A percentile compares a stretch with the other conserved stretches of the same genome.
These are phyloP conservation scores for Dilophus febrilis DNA, from an alignment of 2,888 invertebrate species.

Conservation along the genomic window DNA sequence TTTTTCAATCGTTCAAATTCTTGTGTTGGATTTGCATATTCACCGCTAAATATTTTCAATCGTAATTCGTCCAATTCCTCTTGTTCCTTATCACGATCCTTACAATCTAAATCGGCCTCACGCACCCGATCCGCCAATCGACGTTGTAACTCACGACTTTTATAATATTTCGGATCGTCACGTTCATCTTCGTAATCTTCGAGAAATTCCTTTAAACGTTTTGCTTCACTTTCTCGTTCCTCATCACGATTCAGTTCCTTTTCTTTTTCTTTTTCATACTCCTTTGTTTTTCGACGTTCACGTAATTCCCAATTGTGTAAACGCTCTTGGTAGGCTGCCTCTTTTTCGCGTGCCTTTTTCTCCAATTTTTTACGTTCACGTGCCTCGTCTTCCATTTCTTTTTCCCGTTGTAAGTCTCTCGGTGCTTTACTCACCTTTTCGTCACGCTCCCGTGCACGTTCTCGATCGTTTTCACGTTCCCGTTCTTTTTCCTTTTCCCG, in stretches of 20 bases:
- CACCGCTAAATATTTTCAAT: conserved; percentile 52
- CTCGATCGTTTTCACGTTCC: conserved; percentile 26
- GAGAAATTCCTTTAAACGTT: conserved; percentile 87
- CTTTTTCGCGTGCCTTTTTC: conserved; percentile 83
- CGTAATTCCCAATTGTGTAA: conserved; percentile 66
- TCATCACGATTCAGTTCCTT: conserved; percentile 70
- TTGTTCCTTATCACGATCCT: conserved; percentile 78
- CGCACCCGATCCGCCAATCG: conserved; percentile 83
- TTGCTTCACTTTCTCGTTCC: conserved; percentile 81
- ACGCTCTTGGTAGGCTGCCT: conserved; percentile 88
- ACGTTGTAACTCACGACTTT: conserved; percentile 75
- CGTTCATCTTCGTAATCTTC: conserved; percentile 99
- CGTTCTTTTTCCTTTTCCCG: conserved; percentile 35
- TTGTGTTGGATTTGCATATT: conserved; percentile 43
- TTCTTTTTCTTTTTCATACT: conserved; percentile 75
- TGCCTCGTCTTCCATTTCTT: conserved; percentile 81
- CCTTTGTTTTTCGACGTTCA: conserved; percentile 77
- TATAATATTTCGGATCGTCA: conserved; percentile 94
- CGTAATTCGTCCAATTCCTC: conserved; percentile 75
- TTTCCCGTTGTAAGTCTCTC: conserved; percentile 50
- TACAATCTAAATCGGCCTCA: conserved; percentile 81
- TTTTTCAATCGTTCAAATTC: conserved; percentile 53
- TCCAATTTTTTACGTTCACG: conserved; percentile 81
- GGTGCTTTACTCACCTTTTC: conserved; percentile 36
- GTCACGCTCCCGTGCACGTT: conserved; percentile 24